A percentile compares a stretch with the other conserved stretches of the same genome.
phyloP scores from a whole-genome alignment of 2,797 vertebrate genomes.

The Silurus lanzhouensis region DNA sequence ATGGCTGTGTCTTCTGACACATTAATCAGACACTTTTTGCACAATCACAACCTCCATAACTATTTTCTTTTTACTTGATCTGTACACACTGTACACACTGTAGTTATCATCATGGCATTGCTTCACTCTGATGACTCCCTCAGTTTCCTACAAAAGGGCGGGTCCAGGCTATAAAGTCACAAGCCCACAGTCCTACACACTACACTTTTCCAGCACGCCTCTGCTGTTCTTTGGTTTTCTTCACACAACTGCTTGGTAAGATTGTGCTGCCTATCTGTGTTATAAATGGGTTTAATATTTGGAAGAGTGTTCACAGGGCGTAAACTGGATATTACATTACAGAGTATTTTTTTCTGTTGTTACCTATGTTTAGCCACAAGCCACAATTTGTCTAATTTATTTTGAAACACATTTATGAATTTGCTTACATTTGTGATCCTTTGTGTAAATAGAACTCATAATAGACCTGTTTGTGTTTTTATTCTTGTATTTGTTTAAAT shows the following conservation, averaged over 20 bases:
- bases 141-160: constrained; percentile 11
- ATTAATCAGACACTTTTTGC: not conserved
- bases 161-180: constrained; percentile 7
- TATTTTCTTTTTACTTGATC: not conserved
- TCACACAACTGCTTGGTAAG: constrained; percentile 23
- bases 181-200: not conserved
- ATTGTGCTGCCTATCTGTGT: not conserved
- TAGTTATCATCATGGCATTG: constrained; percentile 21
- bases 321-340: not conserved
- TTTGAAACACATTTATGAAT: not conserved
- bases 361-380: not conserved
- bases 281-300: not conserved
- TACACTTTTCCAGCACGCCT: constrained; percentile 2
- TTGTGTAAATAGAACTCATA: not conserved
- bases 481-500: not conserved
- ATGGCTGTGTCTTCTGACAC: not conserved
- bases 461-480: not conserved
- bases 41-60: not conserved
- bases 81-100: not conserved
- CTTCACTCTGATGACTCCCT: constrained; percentile 7
- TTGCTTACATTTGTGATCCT: not conserved
- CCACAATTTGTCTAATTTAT: not conserved
- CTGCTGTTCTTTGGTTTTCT: not conserved
- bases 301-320: not conserved
- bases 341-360: not conserved